Evolutionary conservation across 2,888 invertebrate species (phyloP).

Genomic region (Oxyteleia sp.): DNA sequence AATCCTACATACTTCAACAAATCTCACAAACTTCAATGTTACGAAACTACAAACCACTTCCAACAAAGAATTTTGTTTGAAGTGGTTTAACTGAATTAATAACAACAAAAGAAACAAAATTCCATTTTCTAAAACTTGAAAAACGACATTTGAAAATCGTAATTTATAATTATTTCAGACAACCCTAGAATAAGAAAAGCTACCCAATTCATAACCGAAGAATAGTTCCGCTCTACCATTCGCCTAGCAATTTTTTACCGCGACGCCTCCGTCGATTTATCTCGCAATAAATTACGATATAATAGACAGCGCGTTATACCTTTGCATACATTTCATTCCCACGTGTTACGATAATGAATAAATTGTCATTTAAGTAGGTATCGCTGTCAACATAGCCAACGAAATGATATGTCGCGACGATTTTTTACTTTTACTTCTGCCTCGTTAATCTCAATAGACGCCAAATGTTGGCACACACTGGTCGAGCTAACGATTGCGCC

Average conservation of each 20-base stretch:
- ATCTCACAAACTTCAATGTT: too few species aligned
- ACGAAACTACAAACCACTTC: too few species aligned
- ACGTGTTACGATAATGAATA: slow-evolving; percentile 55
- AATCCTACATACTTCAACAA: too few species aligned
- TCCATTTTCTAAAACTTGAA: too few species aligned
- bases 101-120: too few species aligned
- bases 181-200: too few species aligned
- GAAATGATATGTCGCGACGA: slow-evolving; percentile 65
- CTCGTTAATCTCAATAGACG: slow-evolving; percentile 76
- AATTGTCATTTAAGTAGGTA: slow-evolving; percentile 67
- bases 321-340: slow-evolving; percentile 35
- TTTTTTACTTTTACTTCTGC: slow-evolving; percentile 68
- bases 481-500: slow-evolving; percentile 73
- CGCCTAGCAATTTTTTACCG: not conserved
- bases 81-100: too few species aligned
- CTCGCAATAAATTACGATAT: slow-evolving; percentile 38
- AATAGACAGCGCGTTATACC: slow-evolving; percentile 9
- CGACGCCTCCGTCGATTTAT: slow-evolving; percentile 5
- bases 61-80: too few species aligned
- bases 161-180: too few species aligned
- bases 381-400: slow-evolving; percentile 49
- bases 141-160: too few species aligned
- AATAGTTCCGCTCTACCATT: not conserved
- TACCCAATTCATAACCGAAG: too few species aligned
- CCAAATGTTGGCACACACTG: slow-evolving; percentile 80